Base-by-base conservation (phyloP, 2,888 invertebrate genomes). In the Archips crataeganus region DNA sequence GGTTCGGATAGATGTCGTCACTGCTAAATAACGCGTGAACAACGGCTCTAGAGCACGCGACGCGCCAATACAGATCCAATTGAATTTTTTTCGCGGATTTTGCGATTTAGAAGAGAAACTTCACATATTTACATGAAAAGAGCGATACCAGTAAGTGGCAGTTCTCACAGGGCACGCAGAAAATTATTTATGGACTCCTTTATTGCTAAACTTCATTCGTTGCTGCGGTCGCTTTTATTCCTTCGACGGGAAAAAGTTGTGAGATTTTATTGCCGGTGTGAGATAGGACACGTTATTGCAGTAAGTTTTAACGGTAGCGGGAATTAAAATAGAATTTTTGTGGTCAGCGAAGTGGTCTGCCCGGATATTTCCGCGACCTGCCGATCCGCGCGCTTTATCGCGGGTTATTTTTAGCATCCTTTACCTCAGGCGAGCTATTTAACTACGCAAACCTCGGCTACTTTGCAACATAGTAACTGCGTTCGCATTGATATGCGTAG, bases 151-250 rank as follows among this genome's bases (percentile, higher is more conserved):
- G 84, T 89, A 89, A 92, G 90, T 90, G 88, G 89, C 86, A 87
- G 82, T 88, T 89, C 89, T 86, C 90, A 85, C 85, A 87, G 88
- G 89, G 85, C 88, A 88, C 87, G 86, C 88, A 86, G 88, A 92
- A 74, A 86, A 93, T 93, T 93, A 94, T 94, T 94, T 94, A 94
- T 93, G 90, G 87, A 84, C 86, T 90, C 87, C 90, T 94, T 94
- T 94, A 94, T 94, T 91, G 93, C 91, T 87, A 87, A 94, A 94
- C 93, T 94, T 94, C 92, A 93, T 91, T 92, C 94, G 89, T 87
- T 90, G 89, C 91, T 92, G 94, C 87, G 93, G 94, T 93, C 86
- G 91, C 90, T 90, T 92, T 93, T 94, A 93, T 93, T 91, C 91
- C 85, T 92, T 89, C 87, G 88, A 90, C 89, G 90, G 85, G 92